A percentile compares a stretch with the other conserved stretches of the same genome.
phyloP scores from a whole-genome alignment of 2,113 vertebrate genomes.

The Aldabrachelys gigantea region DNA sequence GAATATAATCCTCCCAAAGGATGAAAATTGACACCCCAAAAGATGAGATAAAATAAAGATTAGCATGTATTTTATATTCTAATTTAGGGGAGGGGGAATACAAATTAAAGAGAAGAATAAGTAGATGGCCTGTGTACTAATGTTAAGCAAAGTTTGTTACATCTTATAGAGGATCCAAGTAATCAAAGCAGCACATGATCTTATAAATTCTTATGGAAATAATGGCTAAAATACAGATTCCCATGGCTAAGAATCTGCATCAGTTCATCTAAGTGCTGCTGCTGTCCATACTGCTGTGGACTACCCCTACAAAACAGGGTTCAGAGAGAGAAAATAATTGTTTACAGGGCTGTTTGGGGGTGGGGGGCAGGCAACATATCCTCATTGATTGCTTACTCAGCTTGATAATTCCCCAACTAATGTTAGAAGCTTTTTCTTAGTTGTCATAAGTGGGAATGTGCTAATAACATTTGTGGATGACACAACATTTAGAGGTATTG shows the following conservation, averaged over 20 bases:
- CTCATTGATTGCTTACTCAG: background rate
- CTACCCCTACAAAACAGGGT: background rate
- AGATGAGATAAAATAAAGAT: background rate
- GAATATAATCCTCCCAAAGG: background rate
- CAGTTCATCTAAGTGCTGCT: background rate
- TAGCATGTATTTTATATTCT: background rate
- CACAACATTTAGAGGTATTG: background rate
- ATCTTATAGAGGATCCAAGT: background rate
- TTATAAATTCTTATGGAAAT: background rate
- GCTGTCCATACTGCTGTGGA: accelerated
- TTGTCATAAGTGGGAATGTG: background rate
- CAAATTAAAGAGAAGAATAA: background rate
- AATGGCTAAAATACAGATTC: background rate
- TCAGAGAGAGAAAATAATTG: background rate
- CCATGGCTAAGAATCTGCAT: background rate
- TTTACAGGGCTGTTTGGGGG: background rate
- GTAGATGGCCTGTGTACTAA: background rate
- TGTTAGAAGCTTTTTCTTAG: background rate
- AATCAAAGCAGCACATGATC: background rate
- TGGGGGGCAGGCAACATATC: background rate
- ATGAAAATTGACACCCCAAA: background rate
- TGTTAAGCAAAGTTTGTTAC: background rate
- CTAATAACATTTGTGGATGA: background rate
- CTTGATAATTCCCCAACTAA: background rate
- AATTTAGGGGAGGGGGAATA: background rate